Percentiles rank a stretch among this genome's conserved stretches.
Evolutionary conservation across 37 sponge, comb jelly and placozoan species (phyloP).

Genomic region (Amphimedon queenslandica): DNA sequence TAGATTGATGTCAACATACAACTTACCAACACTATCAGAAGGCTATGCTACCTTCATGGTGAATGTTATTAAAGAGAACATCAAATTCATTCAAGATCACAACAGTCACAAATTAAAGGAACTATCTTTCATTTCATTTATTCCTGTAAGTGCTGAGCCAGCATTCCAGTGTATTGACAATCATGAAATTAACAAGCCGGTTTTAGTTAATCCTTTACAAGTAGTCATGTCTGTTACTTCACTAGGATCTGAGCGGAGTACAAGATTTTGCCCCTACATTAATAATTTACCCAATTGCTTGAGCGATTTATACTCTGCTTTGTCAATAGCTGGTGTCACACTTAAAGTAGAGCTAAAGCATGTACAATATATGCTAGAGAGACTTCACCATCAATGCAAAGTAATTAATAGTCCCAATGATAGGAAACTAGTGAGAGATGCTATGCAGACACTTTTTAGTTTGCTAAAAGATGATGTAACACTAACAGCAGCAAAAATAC

Average conservation of each 20-base stretch:
- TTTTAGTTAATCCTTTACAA: constrained; percentile 37
- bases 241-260: not conserved
- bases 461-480: too few species aligned
- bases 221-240: constrained; percentile 15
- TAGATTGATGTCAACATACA: constrained; percentile 12
- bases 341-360: constrained; percentile 3
- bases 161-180: too few species aligned
- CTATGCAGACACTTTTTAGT: too few species aligned
- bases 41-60: not conserved
- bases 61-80: constrained; percentile 3
- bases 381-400: constrained; percentile 5
- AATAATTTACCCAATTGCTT: not conserved
- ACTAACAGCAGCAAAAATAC: too few species aligned
- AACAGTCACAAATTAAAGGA: not conserved
- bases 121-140: constrained; percentile 13
- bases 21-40: not conserved
- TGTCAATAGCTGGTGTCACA: constrained; percentile 11
- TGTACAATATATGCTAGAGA: constrained; percentile 18
- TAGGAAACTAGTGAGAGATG: too few species aligned
- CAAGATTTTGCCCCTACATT: not conserved
- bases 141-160: constrained; percentile 25
- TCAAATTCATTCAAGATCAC: constrained; percentile 1
- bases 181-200: not conserved
- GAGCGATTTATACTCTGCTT: not conserved
- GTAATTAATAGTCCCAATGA: too few species aligned